Conservation (phyloP, 1,140 invertebrate genomes). For the Drosophila arawakana region DNA sequence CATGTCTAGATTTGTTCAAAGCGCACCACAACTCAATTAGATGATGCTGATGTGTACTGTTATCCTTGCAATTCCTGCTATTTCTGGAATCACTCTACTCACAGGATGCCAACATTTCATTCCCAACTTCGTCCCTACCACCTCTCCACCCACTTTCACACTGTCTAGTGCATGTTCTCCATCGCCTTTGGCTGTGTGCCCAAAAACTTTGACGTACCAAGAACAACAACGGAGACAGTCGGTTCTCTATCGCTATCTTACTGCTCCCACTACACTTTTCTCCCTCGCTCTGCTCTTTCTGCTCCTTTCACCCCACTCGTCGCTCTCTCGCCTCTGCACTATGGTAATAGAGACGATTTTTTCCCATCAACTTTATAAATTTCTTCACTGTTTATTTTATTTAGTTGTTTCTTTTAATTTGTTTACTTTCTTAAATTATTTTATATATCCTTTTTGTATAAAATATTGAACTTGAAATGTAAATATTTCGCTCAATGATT, state of each 20-base stretch:
- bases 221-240: slow-evolving; percentile 9
- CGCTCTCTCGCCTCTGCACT: too few relatives aligned
- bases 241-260: too few relatives aligned
- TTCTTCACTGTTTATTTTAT: too few relatives aligned
- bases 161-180: background rate
- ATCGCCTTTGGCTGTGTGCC: slow-evolving; percentile 38
- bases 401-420: too few relatives aligned
- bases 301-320: background rate
- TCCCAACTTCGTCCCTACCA: background rate
- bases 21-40: slow-evolving; percentile 34
- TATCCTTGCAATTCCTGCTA: background rate
- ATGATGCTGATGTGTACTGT: slow-evolving; percentile 7
- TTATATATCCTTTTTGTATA: too few relatives aligned
- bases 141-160: background rate
- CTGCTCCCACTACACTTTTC: too few relatives aligned
- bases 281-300: background rate
- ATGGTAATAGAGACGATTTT: too few relatives aligned
- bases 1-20: slow-evolving; percentile 13
- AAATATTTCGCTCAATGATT: too few relatives aligned
- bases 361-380: too few relatives aligned
- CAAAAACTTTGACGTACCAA: slow-evolving; percentile 31
- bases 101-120: slow-evolving; percentile 3
- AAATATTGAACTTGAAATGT: too few relatives aligned
- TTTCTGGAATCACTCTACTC: background rate
- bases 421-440: too few relatives aligned